Conservation (phyloP, 2,797 vertebrate species). For the Mus spretus region DNA sequence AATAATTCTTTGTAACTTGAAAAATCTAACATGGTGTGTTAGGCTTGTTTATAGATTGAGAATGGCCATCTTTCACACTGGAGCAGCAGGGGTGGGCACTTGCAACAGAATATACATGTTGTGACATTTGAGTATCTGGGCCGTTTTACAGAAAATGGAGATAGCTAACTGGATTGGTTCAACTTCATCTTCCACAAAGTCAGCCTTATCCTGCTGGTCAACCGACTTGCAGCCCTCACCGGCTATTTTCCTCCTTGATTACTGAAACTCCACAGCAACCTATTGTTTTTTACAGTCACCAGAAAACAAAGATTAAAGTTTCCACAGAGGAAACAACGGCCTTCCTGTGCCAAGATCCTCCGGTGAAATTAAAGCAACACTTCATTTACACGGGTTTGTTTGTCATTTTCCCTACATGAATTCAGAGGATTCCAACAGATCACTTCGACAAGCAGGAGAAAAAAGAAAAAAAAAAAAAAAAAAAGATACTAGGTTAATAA, state of each 20-base stretch:
- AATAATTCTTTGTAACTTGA: neutral
- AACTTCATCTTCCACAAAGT: constrained; percentile 57
- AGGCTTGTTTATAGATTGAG: neutral
- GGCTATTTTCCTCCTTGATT: constrained; percentile 81
- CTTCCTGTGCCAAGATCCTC: constrained; percentile 77
- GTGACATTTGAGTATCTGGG: neutral
- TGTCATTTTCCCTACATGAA: neutral
- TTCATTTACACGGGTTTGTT: neutral
- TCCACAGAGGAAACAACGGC: constrained; percentile 83
- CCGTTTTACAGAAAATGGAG: neutral
- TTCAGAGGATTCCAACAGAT: neutral
- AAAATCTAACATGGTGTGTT: neutral
- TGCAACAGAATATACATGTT: rapidly evolving
- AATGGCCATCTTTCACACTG: neutral
- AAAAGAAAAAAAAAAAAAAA: too few relatives aligned
- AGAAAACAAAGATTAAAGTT: constrained; percentile 84
- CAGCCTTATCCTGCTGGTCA: neutral
- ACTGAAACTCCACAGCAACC: constrained; percentile 79
- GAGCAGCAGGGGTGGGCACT: neutral
- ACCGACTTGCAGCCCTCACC: constrained; percentile 37
- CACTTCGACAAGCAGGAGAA: neutral
- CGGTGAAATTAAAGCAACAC: constrained; percentile 59
- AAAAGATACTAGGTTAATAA: neutral
- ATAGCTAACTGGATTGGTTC: neutral
- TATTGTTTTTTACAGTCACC: constrained; percentile 80